These are phyloP conservation scores for Drosophila bifasciata DNA, from an alignment of 1,140 invertebrate genomes.

Conservation along the genomic window DNA sequence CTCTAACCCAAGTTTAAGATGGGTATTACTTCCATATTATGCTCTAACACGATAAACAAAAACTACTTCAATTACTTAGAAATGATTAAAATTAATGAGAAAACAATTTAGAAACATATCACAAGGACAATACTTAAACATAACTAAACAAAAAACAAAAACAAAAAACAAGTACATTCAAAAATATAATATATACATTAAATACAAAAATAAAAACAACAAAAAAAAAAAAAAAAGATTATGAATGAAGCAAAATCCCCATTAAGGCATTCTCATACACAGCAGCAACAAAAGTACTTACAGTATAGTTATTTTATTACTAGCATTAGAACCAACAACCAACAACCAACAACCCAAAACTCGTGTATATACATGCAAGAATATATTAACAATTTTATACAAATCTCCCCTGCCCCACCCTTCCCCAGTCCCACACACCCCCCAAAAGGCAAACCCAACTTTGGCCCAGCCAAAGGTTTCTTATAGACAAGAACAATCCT, in stretches of 20 bases:
- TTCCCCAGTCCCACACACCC: background rate
- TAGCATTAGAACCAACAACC: slow-evolving; percentile 52
- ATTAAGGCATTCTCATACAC: slow-evolving; percentile 58
- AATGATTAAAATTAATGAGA: slow-evolving; percentile 79
- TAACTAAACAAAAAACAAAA: slow-evolving; percentile 60
- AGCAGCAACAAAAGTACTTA: slow-evolving; percentile 64
- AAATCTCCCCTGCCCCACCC: slow-evolving; percentile 26
- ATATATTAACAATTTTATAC: slow-evolving; percentile 73
- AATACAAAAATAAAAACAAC: slow-evolving; percentile 40
- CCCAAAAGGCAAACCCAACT: slow-evolving; percentile 33
- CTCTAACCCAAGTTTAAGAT: slow-evolving; percentile 76
- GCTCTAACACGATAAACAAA: slow-evolving; percentile 79
- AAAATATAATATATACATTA: slow-evolving; percentile 51
- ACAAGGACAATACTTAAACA: slow-evolving; percentile 84
- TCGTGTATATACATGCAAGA: slow-evolving; percentile 64
- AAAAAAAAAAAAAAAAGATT: slow-evolving; percentile 38
- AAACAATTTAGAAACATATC: slow-evolving; percentile 84
- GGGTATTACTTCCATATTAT: slow-evolving; percentile 78
- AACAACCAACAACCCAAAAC: slow-evolving; percentile 26
- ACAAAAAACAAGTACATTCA: slow-evolving; percentile 70
- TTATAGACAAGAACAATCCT: slow-evolving; percentile 20
- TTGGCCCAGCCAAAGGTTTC: slow-evolving; percentile 62
- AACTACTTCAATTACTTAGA: slow-evolving; percentile 83
- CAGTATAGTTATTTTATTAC: slow-evolving; percentile 80
- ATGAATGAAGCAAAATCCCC: slow-evolving; percentile 37